Evolutionary conservation across 2,113 vertebrate species (phyloP).

Genomic region (Peromyscus californicus): DNA sequence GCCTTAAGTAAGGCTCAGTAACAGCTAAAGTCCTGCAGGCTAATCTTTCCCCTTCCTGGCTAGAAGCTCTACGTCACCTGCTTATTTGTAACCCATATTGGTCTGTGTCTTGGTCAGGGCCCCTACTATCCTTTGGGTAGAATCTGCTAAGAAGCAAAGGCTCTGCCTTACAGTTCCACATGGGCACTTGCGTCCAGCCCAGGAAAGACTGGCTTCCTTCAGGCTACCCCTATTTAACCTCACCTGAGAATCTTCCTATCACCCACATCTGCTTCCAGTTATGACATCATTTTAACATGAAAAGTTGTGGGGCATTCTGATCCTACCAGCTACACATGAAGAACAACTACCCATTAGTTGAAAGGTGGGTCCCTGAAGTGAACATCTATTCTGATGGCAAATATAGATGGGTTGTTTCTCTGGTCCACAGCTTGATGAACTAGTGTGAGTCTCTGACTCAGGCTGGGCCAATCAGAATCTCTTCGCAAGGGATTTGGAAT

Average conservation of each 20-base stretch:
- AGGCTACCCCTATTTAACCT: not conserved
- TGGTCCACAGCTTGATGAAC: not conserved
- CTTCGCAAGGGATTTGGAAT: not conserved
- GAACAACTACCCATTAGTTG: not conserved
- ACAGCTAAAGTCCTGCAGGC: not conserved
- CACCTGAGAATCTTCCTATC: not conserved
- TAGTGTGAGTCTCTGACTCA: not conserved
- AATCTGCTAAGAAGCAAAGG: not conserved
- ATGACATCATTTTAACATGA: not conserved
- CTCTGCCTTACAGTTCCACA: not conserved
- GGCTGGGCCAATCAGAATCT: not conserved
- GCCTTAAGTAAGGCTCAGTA: not conserved
- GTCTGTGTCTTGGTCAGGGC: not conserved
- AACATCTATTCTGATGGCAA: not conserved
- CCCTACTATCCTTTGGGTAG: not conserved
- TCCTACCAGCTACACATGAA: not conserved
- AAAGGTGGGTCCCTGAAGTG: not conserved
- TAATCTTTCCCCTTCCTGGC: not conserved
- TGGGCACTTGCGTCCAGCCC: fast-evolving
- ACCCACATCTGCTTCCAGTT: not conserved
- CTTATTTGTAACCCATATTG: too few species aligned
- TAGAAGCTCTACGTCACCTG: not conserved
- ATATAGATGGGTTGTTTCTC: fast-evolving
- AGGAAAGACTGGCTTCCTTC: not conserved
- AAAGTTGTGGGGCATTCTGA: not conserved